Conservation (phyloP, 35 echinoderm and acorn worm species). For the Apostichopus japonicus region DNA sequence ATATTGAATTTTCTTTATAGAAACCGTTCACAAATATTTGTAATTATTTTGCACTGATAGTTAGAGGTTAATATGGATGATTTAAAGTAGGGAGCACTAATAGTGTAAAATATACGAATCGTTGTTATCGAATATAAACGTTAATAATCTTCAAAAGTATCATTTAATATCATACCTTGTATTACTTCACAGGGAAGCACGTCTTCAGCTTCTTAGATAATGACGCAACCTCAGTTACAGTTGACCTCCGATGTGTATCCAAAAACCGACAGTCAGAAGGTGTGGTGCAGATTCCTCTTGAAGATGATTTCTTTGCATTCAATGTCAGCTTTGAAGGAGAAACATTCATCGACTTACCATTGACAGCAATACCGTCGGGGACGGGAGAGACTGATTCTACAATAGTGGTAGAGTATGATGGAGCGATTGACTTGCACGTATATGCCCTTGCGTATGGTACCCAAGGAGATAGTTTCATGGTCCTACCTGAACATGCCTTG, state of each 20-base stretch:
- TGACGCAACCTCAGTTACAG: neutral
- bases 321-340: neutral
- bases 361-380: neutral
- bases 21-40: no score
- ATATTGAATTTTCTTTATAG: no score
- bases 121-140: no score
- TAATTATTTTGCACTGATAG: no score
- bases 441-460: neutral
- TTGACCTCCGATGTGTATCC: neutral
- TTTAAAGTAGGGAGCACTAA: no score
- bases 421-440: neutral
- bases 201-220: slow-evolving; percentile 34
- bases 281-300: neutral
- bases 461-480: slow-evolving; percentile 11
- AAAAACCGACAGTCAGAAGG: neutral
- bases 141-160: no score
- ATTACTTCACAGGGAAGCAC: neutral
- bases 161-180: no score
- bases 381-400: neutral
- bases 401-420: neutral
- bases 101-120: no score
- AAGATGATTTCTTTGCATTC: slow-evolving; percentile 7
- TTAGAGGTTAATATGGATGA: no score
- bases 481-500: neutral
- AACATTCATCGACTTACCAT: neutral